phyloP scores from a whole-genome alignment of 2,888 invertebrate genomes.

The Chrysotoxum bicinctum region DNA sequence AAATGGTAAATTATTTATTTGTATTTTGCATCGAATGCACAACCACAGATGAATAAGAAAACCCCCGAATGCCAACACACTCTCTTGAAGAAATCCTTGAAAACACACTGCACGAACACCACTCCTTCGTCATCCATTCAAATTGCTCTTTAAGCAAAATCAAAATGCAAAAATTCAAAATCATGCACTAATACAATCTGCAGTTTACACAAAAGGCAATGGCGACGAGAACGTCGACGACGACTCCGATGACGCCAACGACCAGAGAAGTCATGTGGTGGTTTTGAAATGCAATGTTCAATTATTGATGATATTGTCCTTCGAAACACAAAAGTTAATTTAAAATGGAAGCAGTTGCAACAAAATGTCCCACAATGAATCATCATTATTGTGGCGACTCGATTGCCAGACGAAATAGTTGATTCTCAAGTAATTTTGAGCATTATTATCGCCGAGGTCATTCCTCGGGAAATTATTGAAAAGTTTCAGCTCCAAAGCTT shows the following conservation, averaged over 20 bases:
- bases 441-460: background rate
- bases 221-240: constrained; percentile 1
- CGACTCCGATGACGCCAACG: background rate
- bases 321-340: background rate
- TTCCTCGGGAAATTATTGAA: background rate
- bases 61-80: background rate
- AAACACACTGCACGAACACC: background rate
- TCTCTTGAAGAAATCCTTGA: constrained; percentile 22
- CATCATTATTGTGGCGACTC: constrained; percentile 12
- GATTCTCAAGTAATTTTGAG: background rate
- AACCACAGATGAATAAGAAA: background rate
- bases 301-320: constrained; percentile 13
- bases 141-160: background rate
- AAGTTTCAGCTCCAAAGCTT: background rate
- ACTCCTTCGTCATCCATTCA: too few relatives aligned
- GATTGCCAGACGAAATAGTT: constrained; percentile 15
- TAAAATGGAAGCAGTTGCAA: background rate
- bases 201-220: background rate
- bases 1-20: constrained; percentile 36
- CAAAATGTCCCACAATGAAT: constrained; percentile 8
- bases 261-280: constrained; percentile 14
- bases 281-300: background rate
- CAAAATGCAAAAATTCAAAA: background rate
- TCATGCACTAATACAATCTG: background rate
- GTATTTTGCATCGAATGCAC: constrained; percentile 23